Evolutionary conservation across 2,797 vertebrate genomes (phyloP).

Genomic region (Rousettus madagascariensis): DNA sequence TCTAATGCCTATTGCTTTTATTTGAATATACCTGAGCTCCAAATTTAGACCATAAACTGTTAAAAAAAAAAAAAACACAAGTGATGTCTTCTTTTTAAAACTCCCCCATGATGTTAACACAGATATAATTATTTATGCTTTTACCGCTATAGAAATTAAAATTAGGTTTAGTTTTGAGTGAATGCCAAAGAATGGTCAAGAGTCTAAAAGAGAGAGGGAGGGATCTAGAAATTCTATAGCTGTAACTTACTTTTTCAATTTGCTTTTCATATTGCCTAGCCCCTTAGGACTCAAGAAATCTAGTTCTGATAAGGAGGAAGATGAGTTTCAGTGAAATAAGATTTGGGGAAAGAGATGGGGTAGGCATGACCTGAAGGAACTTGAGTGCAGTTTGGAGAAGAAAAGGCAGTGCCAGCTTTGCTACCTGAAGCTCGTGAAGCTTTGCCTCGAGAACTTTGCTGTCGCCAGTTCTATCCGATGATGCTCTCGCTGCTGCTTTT

Average conservation of each 20-base stretch:
- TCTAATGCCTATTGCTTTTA: not conserved
- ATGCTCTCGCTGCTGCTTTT: constrained; percentile 91
- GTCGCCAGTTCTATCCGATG: constrained; percentile 93
- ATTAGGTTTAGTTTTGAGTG: not conserved
- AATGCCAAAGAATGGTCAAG: not conserved
- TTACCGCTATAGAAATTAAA: not conserved
- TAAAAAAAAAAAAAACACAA: not conserved
- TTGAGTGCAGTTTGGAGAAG: fast-evolving
- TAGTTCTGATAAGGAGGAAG: not conserved
- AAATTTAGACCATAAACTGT: not conserved
- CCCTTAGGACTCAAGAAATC: not conserved
- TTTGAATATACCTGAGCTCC: not conserved
- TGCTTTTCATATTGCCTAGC: not conserved
- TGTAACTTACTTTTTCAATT: not conserved
- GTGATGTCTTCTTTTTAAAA: not conserved
- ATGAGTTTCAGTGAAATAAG: not conserved
- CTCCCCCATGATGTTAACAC: not conserved
- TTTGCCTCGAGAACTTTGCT: constrained; percentile 92
- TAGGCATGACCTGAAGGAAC: not conserved
- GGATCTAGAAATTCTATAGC: not conserved
- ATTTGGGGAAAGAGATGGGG: not conserved
- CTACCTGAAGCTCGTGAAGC: constrained; percentile 94
- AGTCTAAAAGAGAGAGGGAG: not conserved
- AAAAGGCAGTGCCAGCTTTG: fast-evolving
- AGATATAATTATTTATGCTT: not conserved